Base-by-base conservation (phyloP, 1,140 invertebrate species). In the Leptinotarsa defecta region DNA sequence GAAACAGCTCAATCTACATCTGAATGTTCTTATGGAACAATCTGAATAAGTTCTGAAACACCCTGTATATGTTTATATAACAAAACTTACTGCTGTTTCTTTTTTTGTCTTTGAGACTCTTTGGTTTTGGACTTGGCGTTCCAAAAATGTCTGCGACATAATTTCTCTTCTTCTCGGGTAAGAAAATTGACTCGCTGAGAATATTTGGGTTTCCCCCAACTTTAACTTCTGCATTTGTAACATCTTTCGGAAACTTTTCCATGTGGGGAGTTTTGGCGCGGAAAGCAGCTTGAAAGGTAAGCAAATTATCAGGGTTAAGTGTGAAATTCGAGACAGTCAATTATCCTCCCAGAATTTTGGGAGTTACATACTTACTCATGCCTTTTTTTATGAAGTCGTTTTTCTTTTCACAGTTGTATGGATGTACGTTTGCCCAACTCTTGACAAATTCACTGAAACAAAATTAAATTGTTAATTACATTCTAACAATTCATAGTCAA, bases 351-450 rank as follows among this genome's bases (percentile, higher is more conserved):
- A 11, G 34, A 43, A 43, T 43, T 43, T 43, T 43, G 34, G 34
- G 34, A 43, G 34, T 43, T 43, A 15, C 15, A 71, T 62, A 90
- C 91, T 89, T 89, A 94, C 93, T 91, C 79, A 92, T 86, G 78
- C 93, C 93, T 86, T 93, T 93, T 81, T 89, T 92, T 74, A 94
- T 94, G 79, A 94, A 94, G 78, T 94, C 92, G 86, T 91, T 88
- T 86, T 94, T 94, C 71, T 89, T 89, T 6, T 87, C 88, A 82
- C 92, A 94, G 78, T 94, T 92, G 84, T 94, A 95, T 73, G 91
- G 91, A 81, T 89, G 93, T 76, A 94, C 94, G 68, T 89, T 86
- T 74, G 91, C 91, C 43, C 88, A 84, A 83, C 92, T 92, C 81
- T 89, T 92, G 2, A 94, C 91, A 87, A 91, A 93, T 87, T 95